Evolutionary conservation across 2,113 vertebrate species (phyloP).

Genomic region (Delphinapterus leucas): DNA sequence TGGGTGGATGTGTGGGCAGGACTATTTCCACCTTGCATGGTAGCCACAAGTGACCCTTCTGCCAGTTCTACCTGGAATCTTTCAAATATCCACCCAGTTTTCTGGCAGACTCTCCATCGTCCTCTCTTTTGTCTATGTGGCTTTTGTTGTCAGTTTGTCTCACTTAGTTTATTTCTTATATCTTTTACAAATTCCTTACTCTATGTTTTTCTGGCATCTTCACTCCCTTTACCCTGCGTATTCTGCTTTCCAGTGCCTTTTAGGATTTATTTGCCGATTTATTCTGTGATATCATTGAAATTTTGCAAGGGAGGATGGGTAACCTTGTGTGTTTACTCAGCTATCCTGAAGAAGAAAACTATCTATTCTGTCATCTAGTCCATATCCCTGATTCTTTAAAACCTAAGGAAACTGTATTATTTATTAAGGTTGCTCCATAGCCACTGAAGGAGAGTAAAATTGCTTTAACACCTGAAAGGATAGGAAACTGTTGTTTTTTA

Average conservation of each 20-base stretch:
- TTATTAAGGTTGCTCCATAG: background rate
- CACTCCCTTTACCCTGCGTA: background rate
- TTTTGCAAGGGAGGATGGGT: background rate
- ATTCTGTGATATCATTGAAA: background rate
- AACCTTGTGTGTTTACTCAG: background rate
- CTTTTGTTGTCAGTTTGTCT: background rate
- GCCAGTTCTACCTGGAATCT: background rate
- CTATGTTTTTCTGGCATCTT: background rate
- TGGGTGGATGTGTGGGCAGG: background rate
- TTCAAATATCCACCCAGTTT: background rate
- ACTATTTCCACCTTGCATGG: accelerated
- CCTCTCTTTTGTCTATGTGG: background rate
- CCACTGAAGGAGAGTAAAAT: background rate
- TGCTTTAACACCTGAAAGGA: background rate
- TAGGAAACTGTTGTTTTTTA: background rate
- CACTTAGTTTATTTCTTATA: background rate
- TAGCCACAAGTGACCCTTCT: background rate
- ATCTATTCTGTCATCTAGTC: background rate
- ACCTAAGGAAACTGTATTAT: background rate
- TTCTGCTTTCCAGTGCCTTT: background rate
- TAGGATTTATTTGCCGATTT: background rate
- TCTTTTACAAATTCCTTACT: background rate
- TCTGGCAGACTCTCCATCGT: accelerated
- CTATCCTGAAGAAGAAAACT: background rate
- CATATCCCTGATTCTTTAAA: background rate